A percentile compares a stretch with the other conserved stretches of the same genome.
phyloP scores from a whole-genome alignment of 2,888 invertebrate species.

The Drosophila histrio region DNA sequence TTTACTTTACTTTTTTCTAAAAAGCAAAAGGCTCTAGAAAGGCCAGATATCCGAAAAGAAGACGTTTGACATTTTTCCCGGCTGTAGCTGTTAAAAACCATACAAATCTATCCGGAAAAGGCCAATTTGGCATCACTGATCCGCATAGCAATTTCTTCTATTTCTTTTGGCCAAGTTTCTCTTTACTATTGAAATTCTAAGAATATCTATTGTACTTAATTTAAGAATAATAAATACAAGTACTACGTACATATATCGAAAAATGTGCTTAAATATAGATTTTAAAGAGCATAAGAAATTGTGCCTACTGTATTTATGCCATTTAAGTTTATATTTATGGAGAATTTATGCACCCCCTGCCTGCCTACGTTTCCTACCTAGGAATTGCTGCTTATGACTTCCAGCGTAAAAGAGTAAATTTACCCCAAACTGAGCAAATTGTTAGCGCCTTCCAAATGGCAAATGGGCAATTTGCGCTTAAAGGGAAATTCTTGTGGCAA shows the following conservation, averaged over 20 bases:
- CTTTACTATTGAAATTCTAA: neutral
- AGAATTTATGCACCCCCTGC: neutral
- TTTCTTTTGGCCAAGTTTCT: too few relatives aligned
- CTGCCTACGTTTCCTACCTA: neutral
- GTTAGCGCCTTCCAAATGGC: slow-evolving; percentile 2
- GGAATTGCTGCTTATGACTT: neutral
- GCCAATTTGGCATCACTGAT: too few relatives aligned
- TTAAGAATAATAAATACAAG: neutral
- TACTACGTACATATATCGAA: neutral
- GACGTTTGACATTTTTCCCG: too few relatives aligned
- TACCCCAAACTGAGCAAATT: slow-evolving; percentile 8
- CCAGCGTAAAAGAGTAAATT: slow-evolving; percentile 18
- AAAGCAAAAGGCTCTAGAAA: too few relatives aligned
- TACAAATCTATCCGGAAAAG: too few relatives aligned
- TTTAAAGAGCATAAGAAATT: neutral
- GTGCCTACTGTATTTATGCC: slow-evolving; percentile 3
- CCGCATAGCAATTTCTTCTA: too few relatives aligned
- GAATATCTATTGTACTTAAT: neutral
- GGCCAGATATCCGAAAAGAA: too few relatives aligned
- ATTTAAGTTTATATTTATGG: slow-evolving; percentile 4
- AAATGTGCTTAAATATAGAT: neutral
- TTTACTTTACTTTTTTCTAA: too few relatives aligned
- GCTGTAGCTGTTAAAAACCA: too few relatives aligned
- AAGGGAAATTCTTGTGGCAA: neutral
- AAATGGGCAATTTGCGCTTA: slow-evolving; percentile 20